Base-by-base conservation (phyloP, 2,113 vertebrate genomes). In the Spheniscus mendiculus region DNA sequence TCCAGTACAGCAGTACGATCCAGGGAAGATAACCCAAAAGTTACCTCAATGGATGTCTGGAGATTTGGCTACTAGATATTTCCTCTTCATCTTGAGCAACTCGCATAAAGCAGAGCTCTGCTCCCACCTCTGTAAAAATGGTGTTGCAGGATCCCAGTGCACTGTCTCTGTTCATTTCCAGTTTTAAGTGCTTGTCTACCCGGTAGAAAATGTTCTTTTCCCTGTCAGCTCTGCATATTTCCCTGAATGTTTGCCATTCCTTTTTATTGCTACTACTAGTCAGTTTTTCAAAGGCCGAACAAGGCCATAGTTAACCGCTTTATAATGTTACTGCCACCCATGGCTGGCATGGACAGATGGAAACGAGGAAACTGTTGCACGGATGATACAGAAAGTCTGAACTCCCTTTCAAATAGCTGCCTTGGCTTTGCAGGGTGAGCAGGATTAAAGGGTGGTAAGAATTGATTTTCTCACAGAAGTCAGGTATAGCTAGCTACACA, bases 381-480 rank as follows among this genome's bases (percentile, higher is more conserved):
- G n/a, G n/a, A n/a, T n/a, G n/a, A n/a, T n/a, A n/a, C n/a, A n/a
- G n/a, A n/a, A n/a, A n/a, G n/a, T n/a, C n/a, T n/a, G n/a, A n/a
- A n/a, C 65, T 89, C 76, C 23, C 72, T 95, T 90, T 90, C 83
- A 87, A 22, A 92, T 89, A 1, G 0, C 52, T 96, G 69, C 13
- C 3, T 17, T 61, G 77, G 66, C 63, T 95, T 90, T 87, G 63
- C 59, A 83, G 86, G 9, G 50, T 29, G 72, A 96, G 78, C 55
- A 65, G 94, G 90, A 91, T 95, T 95, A 95, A 95, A 92, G 66
- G 26, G 80, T 53, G 84, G 92, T 76, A 95, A 89, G 83, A 93
- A 95, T 82, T 96, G 76, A 84, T 97, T 96, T 97, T 95, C 77
- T 91, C 94, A 67, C 61, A 87, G 69, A 80, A 92, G 80, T 56